Conservation (phyloP, 1,140 invertebrate genomes). For the Drosophila malerkotliana region DNA sequence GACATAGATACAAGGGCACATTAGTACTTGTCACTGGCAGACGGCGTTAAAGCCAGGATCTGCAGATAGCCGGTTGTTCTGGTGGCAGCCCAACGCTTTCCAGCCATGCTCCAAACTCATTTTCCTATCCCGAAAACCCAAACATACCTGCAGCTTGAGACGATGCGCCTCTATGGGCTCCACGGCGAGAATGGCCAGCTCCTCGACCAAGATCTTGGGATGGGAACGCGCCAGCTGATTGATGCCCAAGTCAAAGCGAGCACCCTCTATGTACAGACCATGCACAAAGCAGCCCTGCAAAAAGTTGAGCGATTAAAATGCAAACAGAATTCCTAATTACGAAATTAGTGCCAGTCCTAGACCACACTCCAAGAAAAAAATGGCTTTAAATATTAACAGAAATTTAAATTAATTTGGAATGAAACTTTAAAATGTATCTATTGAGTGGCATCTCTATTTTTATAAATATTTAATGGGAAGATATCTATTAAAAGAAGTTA, state of each 20-base stretch:
- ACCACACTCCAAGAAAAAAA: not conserved
- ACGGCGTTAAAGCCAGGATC: conserved; percentile 32
- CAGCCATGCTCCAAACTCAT: not conserved
- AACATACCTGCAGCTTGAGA: conserved; percentile 90
- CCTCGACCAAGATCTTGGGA: conserved; percentile 93
- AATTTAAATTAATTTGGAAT: not conserved
- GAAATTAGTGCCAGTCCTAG: conserved; percentile 66
- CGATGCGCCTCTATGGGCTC: conserved; percentile 93
- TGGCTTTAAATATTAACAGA: not conserved
- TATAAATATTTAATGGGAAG: too few species aligned
- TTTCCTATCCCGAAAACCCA: not conserved
- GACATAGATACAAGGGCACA: conserved; percentile 66
- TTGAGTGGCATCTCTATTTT: too few species aligned
- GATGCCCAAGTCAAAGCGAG: conserved; percentile 91
- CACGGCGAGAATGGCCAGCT: conserved; percentile 92
- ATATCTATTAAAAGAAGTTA: too few species aligned
- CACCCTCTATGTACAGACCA: conserved; percentile 96
- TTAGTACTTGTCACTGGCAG: conserved; percentile 80
- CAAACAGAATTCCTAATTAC: conserved; percentile 83
- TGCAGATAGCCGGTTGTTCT: not conserved
- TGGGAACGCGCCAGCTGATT: conserved; percentile 89
- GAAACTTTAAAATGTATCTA: not conserved
- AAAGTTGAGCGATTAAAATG: conserved; percentile 78
- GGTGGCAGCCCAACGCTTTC: not conserved
- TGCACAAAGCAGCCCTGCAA: conserved; percentile 91